These are phyloP conservation scores for Harmothoe impar DNA, from an alignment of 2,888 invertebrate species.

Conservation along the genomic window DNA sequence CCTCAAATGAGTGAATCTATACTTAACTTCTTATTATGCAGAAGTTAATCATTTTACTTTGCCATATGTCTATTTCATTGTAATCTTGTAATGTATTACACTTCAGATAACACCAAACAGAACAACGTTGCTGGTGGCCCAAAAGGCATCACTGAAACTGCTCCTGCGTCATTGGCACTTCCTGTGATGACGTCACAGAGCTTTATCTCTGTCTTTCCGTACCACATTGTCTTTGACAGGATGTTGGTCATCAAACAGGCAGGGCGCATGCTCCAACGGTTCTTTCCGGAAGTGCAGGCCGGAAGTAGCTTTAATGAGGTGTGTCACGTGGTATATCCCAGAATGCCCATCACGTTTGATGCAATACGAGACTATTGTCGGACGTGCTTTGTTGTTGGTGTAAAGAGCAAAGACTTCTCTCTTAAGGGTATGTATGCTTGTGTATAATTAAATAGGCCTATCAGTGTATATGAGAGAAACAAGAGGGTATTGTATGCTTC, in stretches of 20 bases:
- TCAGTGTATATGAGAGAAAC: too few relatives aligned
- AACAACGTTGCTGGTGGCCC: too few relatives aligned
- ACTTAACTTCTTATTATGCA: too few relatives aligned
- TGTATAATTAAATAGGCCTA: too few relatives aligned
- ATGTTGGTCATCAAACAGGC: constrained; percentile 64
- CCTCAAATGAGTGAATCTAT: too few relatives aligned
- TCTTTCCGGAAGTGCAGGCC: constrained; percentile 57
- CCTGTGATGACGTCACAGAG: not conserved
- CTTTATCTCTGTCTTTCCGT: constrained; percentile 63
- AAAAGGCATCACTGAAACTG: too few relatives aligned
- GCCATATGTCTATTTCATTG: too few relatives aligned
- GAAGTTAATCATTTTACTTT: too few relatives aligned
- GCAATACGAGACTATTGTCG: constrained; percentile 28
- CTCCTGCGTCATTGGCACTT: too few relatives aligned
- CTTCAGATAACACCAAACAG: too few relatives aligned
- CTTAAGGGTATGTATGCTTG: constrained; percentile 47
- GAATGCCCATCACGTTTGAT: constrained; percentile 52
- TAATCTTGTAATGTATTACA: too few relatives aligned
- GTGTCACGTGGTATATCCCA: constrained; percentile 43
- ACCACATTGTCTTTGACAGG: constrained; percentile 66
- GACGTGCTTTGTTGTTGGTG: constrained; percentile 48
- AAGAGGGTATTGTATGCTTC: too few relatives aligned
- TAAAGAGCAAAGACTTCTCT: not conserved
- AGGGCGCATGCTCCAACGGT: constrained; percentile 58
- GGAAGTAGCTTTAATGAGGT: not conserved